Conservation (phyloP, 2,888 invertebrate genomes). For the Netelia virgata region DNA sequence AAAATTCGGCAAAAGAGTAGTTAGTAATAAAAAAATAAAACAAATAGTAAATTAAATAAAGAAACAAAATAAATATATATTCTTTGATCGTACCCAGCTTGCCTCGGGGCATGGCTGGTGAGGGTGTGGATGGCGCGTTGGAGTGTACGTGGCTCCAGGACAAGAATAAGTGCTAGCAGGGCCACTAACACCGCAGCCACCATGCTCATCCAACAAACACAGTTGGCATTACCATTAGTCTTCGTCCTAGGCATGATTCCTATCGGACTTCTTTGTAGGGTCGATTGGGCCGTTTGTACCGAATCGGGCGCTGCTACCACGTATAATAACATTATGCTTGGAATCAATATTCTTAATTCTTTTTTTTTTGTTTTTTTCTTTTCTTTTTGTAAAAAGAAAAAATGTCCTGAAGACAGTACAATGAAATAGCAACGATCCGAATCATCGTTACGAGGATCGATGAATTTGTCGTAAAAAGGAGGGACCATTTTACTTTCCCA, state of each 20-base stretch:
- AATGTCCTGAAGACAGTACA: conserved; percentile 51
- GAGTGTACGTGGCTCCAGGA: conserved; percentile 82
- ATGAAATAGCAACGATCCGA: conserved; percentile 63
- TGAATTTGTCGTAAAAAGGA: neutral
- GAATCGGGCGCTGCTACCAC: conserved; percentile 79
- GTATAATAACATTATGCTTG: conserved; percentile 78
- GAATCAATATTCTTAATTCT: conserved; percentile 72
- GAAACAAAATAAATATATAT: conserved; percentile 65
- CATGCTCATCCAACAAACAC: conserved; percentile 81
- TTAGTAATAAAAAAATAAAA: conserved; percentile 6
- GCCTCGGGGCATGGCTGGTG: conserved; percentile 82
- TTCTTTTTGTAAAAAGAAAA: conserved; percentile 17
- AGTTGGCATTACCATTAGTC: conserved; percentile 78
- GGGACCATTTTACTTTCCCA: neutral
- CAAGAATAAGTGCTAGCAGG: conserved; percentile 82
- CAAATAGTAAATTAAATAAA: conserved; percentile 25
- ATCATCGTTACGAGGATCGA: neutral
- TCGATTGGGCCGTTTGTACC: conserved; percentile 78
- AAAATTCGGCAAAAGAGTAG: conserved; percentile 35
- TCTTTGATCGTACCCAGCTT: conserved; percentile 82
- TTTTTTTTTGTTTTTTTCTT: conserved; percentile 32
- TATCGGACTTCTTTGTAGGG: conserved; percentile 78
- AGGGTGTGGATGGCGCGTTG: conserved; percentile 80
- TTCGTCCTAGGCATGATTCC: conserved; percentile 79
- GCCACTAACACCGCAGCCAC: conserved; percentile 80